Conservation (phyloP, 35 echinoderm and acorn worm species). For the Diadema setosum region DNA sequence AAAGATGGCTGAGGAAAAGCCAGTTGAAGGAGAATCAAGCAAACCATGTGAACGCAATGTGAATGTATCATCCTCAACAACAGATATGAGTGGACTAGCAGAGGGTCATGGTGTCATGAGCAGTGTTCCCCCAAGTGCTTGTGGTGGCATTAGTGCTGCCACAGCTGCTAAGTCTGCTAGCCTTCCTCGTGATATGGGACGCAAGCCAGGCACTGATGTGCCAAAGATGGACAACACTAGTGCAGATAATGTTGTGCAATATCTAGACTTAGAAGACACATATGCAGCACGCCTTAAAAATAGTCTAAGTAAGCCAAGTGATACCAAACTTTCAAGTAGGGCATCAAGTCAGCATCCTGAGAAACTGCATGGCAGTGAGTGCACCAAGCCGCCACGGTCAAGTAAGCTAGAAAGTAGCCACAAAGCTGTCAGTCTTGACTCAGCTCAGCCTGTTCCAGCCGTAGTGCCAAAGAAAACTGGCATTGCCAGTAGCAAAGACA, state of each 20-base stretch:
- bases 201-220: background rate
- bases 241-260: constrained; percentile 25
- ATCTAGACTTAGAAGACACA: constrained; percentile 15
- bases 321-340: background rate
- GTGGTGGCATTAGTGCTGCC: background rate
- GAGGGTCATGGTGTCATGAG: background rate
- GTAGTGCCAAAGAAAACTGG: constrained; percentile 1
- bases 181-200: constrained; percentile 1
- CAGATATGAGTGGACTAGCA: background rate
- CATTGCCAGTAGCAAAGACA: constrained; percentile 4
- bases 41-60: too few species aligned
- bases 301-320: background rate
- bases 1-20: too few species aligned
- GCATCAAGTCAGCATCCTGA: background rate
- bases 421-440: constrained; percentile 17
- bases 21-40: too few species aligned
- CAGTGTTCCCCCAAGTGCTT: background rate
- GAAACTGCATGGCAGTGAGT: background rate
- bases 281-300: constrained; percentile 20
- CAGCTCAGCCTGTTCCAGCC: background rate
- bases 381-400: background rate
- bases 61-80: background rate
- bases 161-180: constrained; percentile 7
- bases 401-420: constrained; percentile 11
- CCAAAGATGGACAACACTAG: constrained; percentile 15